Evolutionary conservation across 2,113 vertebrate species (phyloP), one percentile per base, ranked within the genome.

Genomic region (Spilogale gracilis): DNA sequence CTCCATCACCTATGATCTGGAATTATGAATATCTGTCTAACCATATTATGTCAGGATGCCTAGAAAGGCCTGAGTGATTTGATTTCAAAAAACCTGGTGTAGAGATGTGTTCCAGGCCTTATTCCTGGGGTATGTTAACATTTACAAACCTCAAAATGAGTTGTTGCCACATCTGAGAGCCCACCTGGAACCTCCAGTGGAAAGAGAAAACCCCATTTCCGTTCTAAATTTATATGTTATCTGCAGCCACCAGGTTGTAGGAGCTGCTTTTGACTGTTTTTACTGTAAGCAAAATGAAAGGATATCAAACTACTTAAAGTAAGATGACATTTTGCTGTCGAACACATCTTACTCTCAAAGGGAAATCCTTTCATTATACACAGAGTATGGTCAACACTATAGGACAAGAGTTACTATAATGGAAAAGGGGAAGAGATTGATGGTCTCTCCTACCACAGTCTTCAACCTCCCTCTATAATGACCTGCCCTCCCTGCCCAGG

Each of bases 71-170:
- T 88, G 52, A 71, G 60, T 83, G 17, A 87, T 78, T 91, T 67
- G 88, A 43, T 88, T 96, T 82, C 60, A 91, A 87, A 82, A 94
- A 69, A 61, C n/a, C 61, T 91, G 45, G 83, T 91, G 30, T 61
- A 76, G 43, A 95, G 74, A 71, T 91, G n/a, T 11, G n/a, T 78
- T 82, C 50, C 12, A 69, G 67, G 27, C 54, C 80, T 93, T 81
- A 50, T 82, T 1, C 50, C 67, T 95, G 43, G 38, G 56, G 32
- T 69, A 91, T 83, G 6, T 78, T 82, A 69, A 87, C 60, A 97
- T 60, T 81, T 54, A 54, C 38, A 87, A 95, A 69, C 27, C 52
- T 52, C 52, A 58, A 82, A 86, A 74, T 48, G 54, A 91, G 38
- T 82, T 82, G 52, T 61, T 38, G 54, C 65, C 60, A 81, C 74